Evolutionary conservation across 2,797 vertebrate species (phyloP), one percentile per base, ranked within the genome.

Genomic region (Urocyon cinereoargenteus): DNA sequence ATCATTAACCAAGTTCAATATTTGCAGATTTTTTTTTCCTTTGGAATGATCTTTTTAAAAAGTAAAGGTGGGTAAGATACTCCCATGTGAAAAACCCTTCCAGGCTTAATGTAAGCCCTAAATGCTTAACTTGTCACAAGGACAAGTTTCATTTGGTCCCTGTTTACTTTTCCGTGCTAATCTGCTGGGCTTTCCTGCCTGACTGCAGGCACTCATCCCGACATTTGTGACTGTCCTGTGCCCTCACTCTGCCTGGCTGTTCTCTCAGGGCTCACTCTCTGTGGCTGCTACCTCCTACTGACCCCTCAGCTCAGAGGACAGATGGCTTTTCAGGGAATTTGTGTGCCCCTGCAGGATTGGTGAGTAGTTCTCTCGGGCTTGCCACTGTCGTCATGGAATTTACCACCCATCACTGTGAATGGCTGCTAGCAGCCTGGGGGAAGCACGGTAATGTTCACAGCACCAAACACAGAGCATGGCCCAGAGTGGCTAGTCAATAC

Each of bases 41-140:
- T 53, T 22, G 34, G 21, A 79, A 92, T 26, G 34, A 59, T 49
- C 21, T 89, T 96, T 87, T 68, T 8, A 82, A 70, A 95, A 94
- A 55, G 28, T n/a, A 78, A 95, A 91, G 72, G 66, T 72, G 55
- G n/a, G 62, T 84, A 87, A 15, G 5, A 62, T 19, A 40, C 3
- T 64, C 18, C 66, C 15, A 21, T 12, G 24, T 61, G 26, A 86
- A 86, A 94, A 83, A 57, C 53, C n/a, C 19, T 45, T 90, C 21
- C 75, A 64, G 61, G 34, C 22, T 64, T 93, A 62, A 82, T 3
- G 7, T 59, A 64, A 85, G 18, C 19, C 49, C 73, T 57, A 49
- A 55, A 40, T 51, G 36, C 79, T 85, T 93, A 77, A 72, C 49
- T n/a, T 9, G 18, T 8, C 22, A 22, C n/a, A 31, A 13, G 14